Base-by-base conservation (phyloP, 2,797 vertebrate genomes). In the Hephaestus fuliginosus region DNA sequence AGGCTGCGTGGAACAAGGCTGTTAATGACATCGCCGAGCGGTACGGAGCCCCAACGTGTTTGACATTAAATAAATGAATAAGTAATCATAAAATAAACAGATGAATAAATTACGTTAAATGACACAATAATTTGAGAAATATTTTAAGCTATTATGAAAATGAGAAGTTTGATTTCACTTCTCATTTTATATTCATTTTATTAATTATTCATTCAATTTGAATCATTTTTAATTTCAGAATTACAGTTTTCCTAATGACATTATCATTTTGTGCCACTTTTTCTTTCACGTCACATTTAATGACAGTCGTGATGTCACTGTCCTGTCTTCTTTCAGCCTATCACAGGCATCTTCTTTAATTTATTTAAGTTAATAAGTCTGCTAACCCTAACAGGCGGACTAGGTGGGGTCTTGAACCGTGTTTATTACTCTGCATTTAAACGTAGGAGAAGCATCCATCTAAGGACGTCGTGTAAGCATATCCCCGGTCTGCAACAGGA, bases 1-100 rank as follows among this genome's bases (percentile, higher is more conserved):
- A 79, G 62, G 84, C 53, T 58, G 78, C 64, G 74, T 70, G 75
- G 53, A 57, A 39, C 61, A 48, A 70, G 76, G 82, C 84, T 75
- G 79, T 83, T 85, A 85, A 80, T 64, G 25, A 71, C 46, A 76
- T 52, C 1, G 52, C 80, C 6, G 43, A 78, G 75, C 73, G 49
- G 51, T 9, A 64, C 17, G 76, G 70, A 81, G 51, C 25, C 68
- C 64, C 68, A 71, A 36, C 71, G 56, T 70, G 53, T 76, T 70
- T 57, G 39, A 9, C 7, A 60, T 52, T 60, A 41, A 52, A 46
- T 4, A 53, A 1, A 71, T n/a, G 9, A 72, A 79, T 28, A 25
- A 33, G 14, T 22, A 9, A 46, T 22, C 11, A 25, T 28, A 15
- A 25, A 46, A 51, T 15, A 48, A 53, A 67, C 28, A 9, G 3